Evolutionary conservation across 92 coral and sea anemone genomes (phyloP).

Genomic region (Epizoanthus ramosus): DNA sequence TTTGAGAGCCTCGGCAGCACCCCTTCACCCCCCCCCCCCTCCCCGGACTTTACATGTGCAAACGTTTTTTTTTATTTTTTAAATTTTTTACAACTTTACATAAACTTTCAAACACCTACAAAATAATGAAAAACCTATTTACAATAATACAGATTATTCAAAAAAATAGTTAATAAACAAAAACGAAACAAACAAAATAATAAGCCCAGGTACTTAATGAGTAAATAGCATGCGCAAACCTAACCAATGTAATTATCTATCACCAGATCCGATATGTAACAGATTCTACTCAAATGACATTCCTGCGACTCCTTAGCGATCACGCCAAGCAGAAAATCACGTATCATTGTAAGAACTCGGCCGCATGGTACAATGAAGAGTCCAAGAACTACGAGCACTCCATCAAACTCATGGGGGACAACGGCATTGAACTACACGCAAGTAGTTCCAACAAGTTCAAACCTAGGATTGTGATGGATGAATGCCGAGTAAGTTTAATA

Average conservation of each 20-base stretch:
- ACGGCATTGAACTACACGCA: constrained; percentile 90
- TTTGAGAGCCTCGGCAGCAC: too few species aligned
- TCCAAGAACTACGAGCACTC: constrained; percentile 64
- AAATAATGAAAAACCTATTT: too few species aligned
- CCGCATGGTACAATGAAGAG: constrained; percentile 77
- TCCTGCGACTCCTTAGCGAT: constrained; percentile 86
- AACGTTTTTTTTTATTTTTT: too few species aligned
- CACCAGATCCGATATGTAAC: constrained; percentile 77
- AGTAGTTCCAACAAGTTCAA: constrained; percentile 87
- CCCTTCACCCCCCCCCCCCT: too few species aligned
- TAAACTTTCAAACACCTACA: too few species aligned
- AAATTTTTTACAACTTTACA: too few species aligned
- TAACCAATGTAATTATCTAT: neutral
- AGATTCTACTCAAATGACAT: constrained; percentile 86
- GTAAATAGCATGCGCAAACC: too few species aligned
- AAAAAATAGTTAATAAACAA: too few species aligned
- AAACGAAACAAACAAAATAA: too few species aligned
- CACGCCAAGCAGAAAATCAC: constrained; percentile 87
- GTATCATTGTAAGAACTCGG: constrained; percentile 94
- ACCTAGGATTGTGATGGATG: constrained; percentile 78
- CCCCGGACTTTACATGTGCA: too few species aligned
- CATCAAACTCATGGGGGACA: constrained; percentile 82
- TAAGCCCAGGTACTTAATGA: too few species aligned
- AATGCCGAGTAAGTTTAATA: constrained; percentile 75
- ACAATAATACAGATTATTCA: too few species aligned